Evolutionary conservation across 1,140 invertebrate species (phyloP).

Genomic region (Stegodyphus dumicola): DNA sequence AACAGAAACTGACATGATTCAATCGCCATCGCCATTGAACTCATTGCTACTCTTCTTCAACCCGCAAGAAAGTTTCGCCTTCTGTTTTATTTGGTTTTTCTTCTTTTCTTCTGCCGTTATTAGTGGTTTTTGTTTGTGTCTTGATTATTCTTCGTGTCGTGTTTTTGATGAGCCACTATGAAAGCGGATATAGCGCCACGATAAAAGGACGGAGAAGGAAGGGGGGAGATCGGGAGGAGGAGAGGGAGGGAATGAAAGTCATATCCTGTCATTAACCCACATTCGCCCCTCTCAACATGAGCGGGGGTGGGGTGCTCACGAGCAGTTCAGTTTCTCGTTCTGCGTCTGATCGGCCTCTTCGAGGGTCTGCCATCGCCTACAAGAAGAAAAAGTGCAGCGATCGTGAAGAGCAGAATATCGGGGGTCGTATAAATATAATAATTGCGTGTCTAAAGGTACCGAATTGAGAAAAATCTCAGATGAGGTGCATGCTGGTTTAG

Average conservation of each 20-base stretch:
- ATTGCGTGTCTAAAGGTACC: too few species aligned
- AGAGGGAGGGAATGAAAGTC: constrained; percentile 32
- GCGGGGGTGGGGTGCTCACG: constrained; percentile 39
- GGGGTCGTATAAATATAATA: too few species aligned
- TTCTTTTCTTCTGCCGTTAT: constrained; percentile 19
- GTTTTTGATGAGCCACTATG: constrained; percentile 34
- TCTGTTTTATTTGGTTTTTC: neutral
- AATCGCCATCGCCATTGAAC: too few species aligned
- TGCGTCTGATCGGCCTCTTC: neutral
- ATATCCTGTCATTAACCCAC: constrained; percentile 61
- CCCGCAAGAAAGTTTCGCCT: too few species aligned
- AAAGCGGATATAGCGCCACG: constrained; percentile 46
- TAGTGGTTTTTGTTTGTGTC: constrained; percentile 50
- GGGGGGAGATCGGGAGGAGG: neutral
- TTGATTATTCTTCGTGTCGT: constrained; percentile 38
- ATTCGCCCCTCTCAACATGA: constrained; percentile 54
- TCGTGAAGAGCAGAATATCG: too few species aligned
- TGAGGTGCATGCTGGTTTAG: too few species aligned
- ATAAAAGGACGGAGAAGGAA: constrained; percentile 6
- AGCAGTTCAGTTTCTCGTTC: neutral
- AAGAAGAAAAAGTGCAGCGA: too few species aligned
- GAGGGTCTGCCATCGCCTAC: too few species aligned
- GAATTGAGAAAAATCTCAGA: too few species aligned
- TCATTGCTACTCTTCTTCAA: too few species aligned
- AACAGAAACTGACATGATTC: too few species aligned